Evolutionary conservation across 1,140 invertebrate genomes (phyloP), one percentile per base, ranked within the genome.

Genomic region (Habropoda laboriosa): DNA sequence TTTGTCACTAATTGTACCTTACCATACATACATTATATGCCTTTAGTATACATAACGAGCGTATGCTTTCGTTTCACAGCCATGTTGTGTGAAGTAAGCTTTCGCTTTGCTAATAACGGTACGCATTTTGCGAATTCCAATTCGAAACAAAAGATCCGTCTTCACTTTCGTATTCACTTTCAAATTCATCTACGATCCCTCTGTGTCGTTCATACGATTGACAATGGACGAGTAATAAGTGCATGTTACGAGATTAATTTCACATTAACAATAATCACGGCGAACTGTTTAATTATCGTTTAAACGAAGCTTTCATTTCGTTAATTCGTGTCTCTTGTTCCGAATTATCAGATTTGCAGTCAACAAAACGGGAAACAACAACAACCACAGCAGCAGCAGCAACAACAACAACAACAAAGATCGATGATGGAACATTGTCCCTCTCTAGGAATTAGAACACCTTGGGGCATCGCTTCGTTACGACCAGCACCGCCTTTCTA

Each of bases 41-140:
- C n/a, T n/a, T n/a, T n/a, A n/a, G n/a, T n/a, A n/a, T n/a, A n/a
- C n/a, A n/a, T n/a, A n/a, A 75, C 51, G 64, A 60, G 66, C 64
- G 67, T 84, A 80, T 76, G 66, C 76, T 79, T 75, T 71, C 58
- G 57, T 86, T 85, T 86, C 90, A 93, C 92, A 93, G 92, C 92
- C 92, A 93, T 93, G 92, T 93, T 93, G 90, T 93, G 92, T 88
- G 92, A 93, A 93, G 92, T 92, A 91, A 91, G 91, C 91, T 93
- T 89, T 92, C 87, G 91, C 91, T 91, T 92, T 92, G 81, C 88
- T 90, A 91, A 91, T 81, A 79, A 49, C 13, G 53, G 35, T 30
- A 27, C 7, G 42, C 16, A 74, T 35, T 24, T 35, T 49, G 35
- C 42, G 12, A 35, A 35, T 21, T 40, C 16, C 21, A 38, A 55